Evolutionary conservation across 2,113 vertebrate species (phyloP).

Genomic region (Proteles cristata): DNA sequence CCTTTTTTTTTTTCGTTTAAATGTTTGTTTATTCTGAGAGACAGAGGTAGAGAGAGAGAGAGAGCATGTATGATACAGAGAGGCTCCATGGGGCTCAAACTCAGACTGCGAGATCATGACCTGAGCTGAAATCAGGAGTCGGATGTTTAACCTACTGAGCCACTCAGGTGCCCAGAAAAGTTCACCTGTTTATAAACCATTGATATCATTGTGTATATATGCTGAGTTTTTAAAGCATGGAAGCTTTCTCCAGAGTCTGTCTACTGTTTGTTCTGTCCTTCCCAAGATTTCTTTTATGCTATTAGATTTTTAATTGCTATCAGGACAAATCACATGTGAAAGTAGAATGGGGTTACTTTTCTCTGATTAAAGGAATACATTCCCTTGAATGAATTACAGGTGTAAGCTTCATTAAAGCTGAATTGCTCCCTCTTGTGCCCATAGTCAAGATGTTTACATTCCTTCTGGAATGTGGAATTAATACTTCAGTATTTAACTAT

Average conservation of each 20-base stretch:
- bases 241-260: neutral
- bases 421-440: slow-evolving; percentile 79
- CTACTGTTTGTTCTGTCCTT: neutral
- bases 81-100: too few species aligned
- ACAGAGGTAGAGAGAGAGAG: too few species aligned
- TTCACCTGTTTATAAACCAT: neutral
- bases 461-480: slow-evolving; percentile 52
- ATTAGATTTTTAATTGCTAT: slow-evolving; percentile 37
- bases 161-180: too few species aligned
- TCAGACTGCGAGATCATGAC: too few species aligned
- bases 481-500: neutral
- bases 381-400: slow-evolving; percentile 20
- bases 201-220: neutral
- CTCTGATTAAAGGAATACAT: slow-evolving; percentile 29
- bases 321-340: neutral
- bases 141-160: too few species aligned
- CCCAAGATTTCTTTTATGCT: slow-evolving; percentile 3
- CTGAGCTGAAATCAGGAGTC: too few species aligned
- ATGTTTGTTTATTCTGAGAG: too few species aligned
- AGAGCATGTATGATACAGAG: too few species aligned
- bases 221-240: neutral
- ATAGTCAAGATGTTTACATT: slow-evolving; percentile 41
- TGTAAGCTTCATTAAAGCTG: slow-evolving; percentile 48
- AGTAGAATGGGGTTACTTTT: slow-evolving; percentile 1
- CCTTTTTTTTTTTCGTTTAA: rapidly evolving